phyloP scores from a whole-genome alignment of 1,140 invertebrate genomes.

The Aphaenogaster rudis region DNA sequence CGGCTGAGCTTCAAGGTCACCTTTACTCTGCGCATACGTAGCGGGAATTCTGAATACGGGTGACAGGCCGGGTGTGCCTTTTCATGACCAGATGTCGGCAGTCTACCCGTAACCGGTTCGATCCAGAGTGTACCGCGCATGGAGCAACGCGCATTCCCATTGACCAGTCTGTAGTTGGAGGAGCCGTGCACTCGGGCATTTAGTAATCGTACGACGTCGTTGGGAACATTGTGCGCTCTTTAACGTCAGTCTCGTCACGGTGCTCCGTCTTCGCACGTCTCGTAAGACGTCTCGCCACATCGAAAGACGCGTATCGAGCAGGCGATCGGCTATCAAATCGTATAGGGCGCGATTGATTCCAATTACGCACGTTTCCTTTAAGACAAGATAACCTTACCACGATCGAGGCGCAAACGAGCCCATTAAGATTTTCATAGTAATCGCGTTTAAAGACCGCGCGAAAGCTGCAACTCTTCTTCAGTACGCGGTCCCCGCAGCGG shows the following conservation, averaged over 20 bases:
- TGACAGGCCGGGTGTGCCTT: slow-evolving; percentile 5
- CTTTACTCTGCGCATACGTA: neutral
- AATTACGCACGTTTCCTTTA: slow-evolving; percentile 12
- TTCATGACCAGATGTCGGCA: slow-evolving; percentile 82
- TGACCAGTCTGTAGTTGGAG: slow-evolving; percentile 76
- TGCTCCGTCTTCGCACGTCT: slow-evolving; percentile 75
- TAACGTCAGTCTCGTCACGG: slow-evolving; percentile 66
- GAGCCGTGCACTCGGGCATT: slow-evolving; percentile 77
- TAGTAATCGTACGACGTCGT: slow-evolving; percentile 84
- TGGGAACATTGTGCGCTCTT: slow-evolving; percentile 75
- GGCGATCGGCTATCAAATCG: neutral
- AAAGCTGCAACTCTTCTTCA: slow-evolving; percentile 85
- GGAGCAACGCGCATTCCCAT: slow-evolving; percentile 83
- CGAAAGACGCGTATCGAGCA: slow-evolving; percentile 10
- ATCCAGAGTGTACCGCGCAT: slow-evolving; percentile 81
- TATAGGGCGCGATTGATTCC: neutral
- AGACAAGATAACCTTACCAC: neutral
- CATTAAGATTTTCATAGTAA: slow-evolving; percentile 42
- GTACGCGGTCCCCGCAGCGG: slow-evolving; percentile 81
- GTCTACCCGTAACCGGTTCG: slow-evolving; percentile 71
- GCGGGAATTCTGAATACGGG: neutral
- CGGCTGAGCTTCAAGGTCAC: neutral
- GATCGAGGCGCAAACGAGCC: slow-evolving; percentile 5
- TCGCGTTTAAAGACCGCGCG: slow-evolving; percentile 43
- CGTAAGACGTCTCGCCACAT: slow-evolving; percentile 22